Base-by-base conservation (phyloP, 1,140 invertebrate species). In the Nixonia krombeini region DNA sequence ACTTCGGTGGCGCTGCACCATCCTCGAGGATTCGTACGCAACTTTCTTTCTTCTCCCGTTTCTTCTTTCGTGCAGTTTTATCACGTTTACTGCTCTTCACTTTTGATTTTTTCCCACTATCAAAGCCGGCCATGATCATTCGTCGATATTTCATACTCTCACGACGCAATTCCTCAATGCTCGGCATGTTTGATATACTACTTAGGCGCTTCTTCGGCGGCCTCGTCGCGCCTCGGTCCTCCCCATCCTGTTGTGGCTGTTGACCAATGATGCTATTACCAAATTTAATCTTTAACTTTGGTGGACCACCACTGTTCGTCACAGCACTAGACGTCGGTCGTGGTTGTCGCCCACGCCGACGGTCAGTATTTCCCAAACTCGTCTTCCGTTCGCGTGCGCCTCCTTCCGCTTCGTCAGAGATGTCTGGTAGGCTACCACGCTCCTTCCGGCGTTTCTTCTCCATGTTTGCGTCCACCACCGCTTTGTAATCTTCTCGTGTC, bases 101-200 rank as follows among this genome's bases (percentile, higher is more conserved):
- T 50, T 90, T 89, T 2, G 73, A 44, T 49, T 86, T 84, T 50
- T 92, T 89, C 37, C 89, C 89, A 70, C 56, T 66, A 41, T 91
- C 90, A 68, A 94, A 95, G 71, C 91, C 91, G 6, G 92, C 91
- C 90, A 93, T 93, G 0, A 94, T 89, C 87, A 89, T 90, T 37
- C 91, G 88, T n/a, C 94, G 87, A 79, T 89, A 96, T 73, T 94
- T 94, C 93, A 96, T 95, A 62, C 91, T 94, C 66, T 96, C 93
- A 4, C 92, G 87, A n/a, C n/a, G n/a, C n/a, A 95, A 80, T 61
- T 95, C 93, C 77, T 93, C 92, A 71, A 91, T 90, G 46, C 86
- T 89, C 0, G 91, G 91, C 46, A 87, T 89, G 15, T 86, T 87
- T 29, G 86, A 86, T 51, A 90, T 88, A 63, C 86, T 88, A 26